Evolutionary conservation across 1,140 invertebrate species (phyloP).

Genomic region (Procambarus virginalis): DNA sequence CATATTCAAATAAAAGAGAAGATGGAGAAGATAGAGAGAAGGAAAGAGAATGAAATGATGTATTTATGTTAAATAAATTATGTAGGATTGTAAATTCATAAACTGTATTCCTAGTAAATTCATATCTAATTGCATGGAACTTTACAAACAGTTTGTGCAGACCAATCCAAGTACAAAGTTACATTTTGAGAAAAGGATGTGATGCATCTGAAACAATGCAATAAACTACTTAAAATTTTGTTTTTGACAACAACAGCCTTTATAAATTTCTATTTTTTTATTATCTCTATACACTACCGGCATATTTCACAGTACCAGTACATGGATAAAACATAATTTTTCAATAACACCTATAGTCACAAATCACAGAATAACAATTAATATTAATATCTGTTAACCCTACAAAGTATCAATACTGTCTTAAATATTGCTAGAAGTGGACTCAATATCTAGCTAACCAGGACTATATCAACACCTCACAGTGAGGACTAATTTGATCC

Average conservation of each 20-base stretch:
- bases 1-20: too few species aligned
- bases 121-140: constrained; percentile 45
- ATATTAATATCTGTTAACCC: constrained; percentile 56
- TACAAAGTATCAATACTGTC: constrained; percentile 56
- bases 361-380: constrained; percentile 67
- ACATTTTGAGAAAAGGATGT: too few species aligned
- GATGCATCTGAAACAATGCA: not conserved
- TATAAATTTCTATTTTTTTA: constrained; percentile 49
- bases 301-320: constrained; percentile 64
- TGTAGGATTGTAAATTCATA: constrained; percentile 44
- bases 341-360: constrained; percentile 57
- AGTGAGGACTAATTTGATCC: constrained; percentile 22
- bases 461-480: constrained; percentile 26
- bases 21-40: not conserved
- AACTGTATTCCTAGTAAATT: constrained; percentile 41
- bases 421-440: constrained; percentile 56
- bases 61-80: constrained; percentile 30
- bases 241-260: constrained; percentile 30
- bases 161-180: constrained; percentile 31
- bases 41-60: not conserved
- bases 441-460: constrained; percentile 10
- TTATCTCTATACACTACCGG: constrained; percentile 53
- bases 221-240: constrained; percentile 24
- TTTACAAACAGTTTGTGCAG: constrained; percentile 48
- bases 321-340: constrained; percentile 55